These are phyloP conservation scores for Isaurus tuberculatus DNA, from an alignment of 92 coral and sea anemone genomes.

Conservation along the genomic window DNA sequence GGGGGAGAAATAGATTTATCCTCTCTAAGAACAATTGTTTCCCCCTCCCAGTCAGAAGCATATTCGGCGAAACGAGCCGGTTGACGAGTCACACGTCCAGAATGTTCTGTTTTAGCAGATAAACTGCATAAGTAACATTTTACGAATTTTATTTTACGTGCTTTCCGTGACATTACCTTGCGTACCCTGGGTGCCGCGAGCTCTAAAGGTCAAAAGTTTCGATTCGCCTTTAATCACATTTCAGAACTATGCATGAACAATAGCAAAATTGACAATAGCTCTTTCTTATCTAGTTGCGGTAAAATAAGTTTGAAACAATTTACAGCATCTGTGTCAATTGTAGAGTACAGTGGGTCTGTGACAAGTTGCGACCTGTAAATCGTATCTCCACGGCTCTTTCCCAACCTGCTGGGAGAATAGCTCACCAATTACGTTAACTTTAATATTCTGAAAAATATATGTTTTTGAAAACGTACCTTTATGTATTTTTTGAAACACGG, in stretches of 20 bases:
- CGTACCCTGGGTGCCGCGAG: not conserved
- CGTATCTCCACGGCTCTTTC: not conserved
- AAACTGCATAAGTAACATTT: no score
- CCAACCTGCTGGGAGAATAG: not conserved
- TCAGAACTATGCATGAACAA: not conserved
- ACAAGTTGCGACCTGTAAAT: not conserved
- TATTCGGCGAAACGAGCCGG: no score
- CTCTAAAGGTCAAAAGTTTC: not conserved
- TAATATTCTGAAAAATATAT: not conserved
- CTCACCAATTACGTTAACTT: not conserved
- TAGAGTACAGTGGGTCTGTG: constrained; percentile 39
- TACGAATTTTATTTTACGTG: not conserved
- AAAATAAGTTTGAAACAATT: not conserved
- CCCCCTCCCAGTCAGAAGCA: no score
- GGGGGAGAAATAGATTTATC: no score
- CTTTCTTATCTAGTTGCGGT: not conserved
- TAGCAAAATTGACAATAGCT: not conserved
- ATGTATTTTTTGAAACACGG: not conserved
- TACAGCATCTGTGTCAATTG: not conserved
- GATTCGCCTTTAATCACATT: not conserved
- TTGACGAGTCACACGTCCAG: no score
- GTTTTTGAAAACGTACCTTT: constrained; percentile 23
- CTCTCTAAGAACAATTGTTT: no score
- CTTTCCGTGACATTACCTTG: not conserved
- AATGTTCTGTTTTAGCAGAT: no score